Evolutionary conservation across 1,140 invertebrate species (phyloP).

Genomic region (Trinorchestia longiramus): DNA sequence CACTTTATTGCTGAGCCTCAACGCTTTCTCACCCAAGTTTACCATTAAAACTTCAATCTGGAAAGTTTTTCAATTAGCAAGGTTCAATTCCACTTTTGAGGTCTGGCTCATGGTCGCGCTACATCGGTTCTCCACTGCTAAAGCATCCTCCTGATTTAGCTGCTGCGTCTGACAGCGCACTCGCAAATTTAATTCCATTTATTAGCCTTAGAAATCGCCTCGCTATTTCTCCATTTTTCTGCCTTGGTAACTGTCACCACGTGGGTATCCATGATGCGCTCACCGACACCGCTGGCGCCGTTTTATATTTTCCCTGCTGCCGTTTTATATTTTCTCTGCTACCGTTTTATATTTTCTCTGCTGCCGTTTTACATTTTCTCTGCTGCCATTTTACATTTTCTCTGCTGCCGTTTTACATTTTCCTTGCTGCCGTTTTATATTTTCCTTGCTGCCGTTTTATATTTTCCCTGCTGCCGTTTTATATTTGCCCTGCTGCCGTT

Average conservation of each 20-base stretch:
- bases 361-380: too few species aligned
- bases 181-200: not conserved
- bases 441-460: too few species aligned
- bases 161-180: not conserved
- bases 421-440: too few species aligned
- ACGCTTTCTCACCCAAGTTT: not conserved
- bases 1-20: constrained; percentile 12
- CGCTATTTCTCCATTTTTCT: not conserved
- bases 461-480: too few species aligned
- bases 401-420: too few species aligned
- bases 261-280: too few species aligned
- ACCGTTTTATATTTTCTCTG: too few species aligned
- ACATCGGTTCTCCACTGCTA: not conserved
- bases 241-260: not conserved
- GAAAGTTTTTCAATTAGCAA: constrained; percentile 47
- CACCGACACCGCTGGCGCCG: too few species aligned
- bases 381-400: too few species aligned
- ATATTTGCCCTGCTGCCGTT: too few species aligned
- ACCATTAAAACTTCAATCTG: constrained; percentile 9
- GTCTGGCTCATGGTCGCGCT: not conserved
- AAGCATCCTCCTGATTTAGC: not conserved
- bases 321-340: too few species aligned
- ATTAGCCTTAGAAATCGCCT: not conserved
- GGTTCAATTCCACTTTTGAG: not conserved
- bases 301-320: too few species aligned